These are phyloP conservation scores for Herpetotheres cachinnans DNA, from an alignment of 2,113 vertebrate species.

Conservation along the genomic window DNA sequence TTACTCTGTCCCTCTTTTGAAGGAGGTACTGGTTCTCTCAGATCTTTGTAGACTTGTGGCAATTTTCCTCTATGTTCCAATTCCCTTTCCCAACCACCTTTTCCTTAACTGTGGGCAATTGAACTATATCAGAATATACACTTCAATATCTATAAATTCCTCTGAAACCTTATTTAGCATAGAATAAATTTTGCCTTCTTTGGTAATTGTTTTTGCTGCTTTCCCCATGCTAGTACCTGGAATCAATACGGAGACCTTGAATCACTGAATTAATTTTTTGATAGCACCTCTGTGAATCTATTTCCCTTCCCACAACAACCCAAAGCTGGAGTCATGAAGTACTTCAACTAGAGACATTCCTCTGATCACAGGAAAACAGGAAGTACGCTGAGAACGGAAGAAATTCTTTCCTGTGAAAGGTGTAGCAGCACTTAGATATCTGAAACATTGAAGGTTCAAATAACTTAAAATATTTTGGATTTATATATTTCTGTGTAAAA, in stretches of 20 bases:
- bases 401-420: neutral
- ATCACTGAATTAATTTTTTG: neutral
- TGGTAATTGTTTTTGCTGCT: neutral
- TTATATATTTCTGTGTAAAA: neutral
- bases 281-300: neutral
- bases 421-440: neutral
- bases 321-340: neutral
- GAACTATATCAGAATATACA: neutral
- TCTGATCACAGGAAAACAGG: neutral
- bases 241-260: neutral
- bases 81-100: neutral
- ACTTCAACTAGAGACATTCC: neutral
- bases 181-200: neutral
- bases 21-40: neutral
- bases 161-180: neutral
- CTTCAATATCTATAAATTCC: neutral
- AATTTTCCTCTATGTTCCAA: neutral
- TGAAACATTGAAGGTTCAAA: neutral
- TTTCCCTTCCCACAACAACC: neutral
- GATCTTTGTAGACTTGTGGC: neutral
- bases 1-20: neutral
- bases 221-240: neutral
- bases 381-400: neutral
- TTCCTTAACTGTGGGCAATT: neutral
- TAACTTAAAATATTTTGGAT: neutral